Evolutionary conservation across 2,888 invertebrate species (phyloP).

Genomic region (Zeuzera pyrina): DNA sequence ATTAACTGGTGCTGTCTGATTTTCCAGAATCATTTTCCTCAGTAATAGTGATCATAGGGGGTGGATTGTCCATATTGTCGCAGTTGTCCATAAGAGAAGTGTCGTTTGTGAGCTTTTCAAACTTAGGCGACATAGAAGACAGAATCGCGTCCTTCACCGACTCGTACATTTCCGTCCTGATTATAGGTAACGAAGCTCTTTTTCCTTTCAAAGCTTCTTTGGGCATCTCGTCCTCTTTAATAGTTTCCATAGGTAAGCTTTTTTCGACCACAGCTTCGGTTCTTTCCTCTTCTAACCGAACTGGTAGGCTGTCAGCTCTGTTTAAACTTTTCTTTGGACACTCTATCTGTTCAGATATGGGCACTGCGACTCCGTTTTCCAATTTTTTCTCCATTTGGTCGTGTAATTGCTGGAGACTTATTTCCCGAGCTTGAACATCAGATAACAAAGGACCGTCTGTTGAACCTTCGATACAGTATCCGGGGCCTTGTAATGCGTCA

Average conservation of each 20-base stretch:
- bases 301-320: constrained; percentile 69
- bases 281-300: constrained; percentile 64
- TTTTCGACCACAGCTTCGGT: constrained; percentile 22
- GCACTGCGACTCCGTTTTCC: constrained; percentile 51
- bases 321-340: constrained; percentile 63
- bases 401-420: constrained; percentile 54
- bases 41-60: constrained; percentile 65
- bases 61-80: constrained; percentile 38
- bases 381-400: constrained; percentile 51
- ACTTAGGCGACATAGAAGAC: constrained; percentile 69
- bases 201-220: constrained; percentile 48
- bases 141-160: constrained; percentile 69
- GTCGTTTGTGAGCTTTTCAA: constrained; percentile 72
- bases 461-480: constrained; percentile 64
- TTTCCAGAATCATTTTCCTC: constrained; percentile 59
- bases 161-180: constrained; percentile 67
- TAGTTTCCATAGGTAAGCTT: constrained; percentile 39
- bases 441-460: constrained; percentile 65
- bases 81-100: constrained; percentile 46
- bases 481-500: constrained; percentile 55
- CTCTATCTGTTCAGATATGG: constrained; percentile 42
- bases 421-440: constrained; percentile 63
- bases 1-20: constrained; percentile 59
- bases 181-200: constrained; percentile 53
- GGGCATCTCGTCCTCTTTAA: constrained; percentile 50